Evolutionary conservation across 30 jellyfish, hydroid and myxozoan genomes (phyloP).

Genomic region (Haliclystus octoradiatus): DNA sequence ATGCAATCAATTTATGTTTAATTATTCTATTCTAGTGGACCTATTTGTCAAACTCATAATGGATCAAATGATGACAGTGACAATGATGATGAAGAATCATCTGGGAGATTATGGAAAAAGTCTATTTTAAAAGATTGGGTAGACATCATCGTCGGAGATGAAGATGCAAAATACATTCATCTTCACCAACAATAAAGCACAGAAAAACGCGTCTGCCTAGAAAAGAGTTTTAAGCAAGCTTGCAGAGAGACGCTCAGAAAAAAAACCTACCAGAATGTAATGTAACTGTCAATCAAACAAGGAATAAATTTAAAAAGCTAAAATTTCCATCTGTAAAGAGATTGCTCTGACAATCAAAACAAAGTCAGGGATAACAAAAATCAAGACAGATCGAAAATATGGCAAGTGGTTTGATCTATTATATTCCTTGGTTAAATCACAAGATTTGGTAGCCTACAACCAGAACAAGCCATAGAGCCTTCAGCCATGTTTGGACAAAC

Average conservation of each 20-base stretch:
- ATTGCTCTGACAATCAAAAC: constrained; percentile 40
- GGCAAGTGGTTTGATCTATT: constrained; percentile 23
- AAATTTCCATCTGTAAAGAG: constrained; percentile 24
- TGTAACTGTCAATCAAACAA: constrained; percentile 10
- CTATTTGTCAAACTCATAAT: no score
- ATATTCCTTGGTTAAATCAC: constrained; percentile 26
- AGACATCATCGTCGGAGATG: constrained; percentile 18
- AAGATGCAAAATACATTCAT: constrained; percentile 1
- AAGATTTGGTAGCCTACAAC: constrained; percentile 39
- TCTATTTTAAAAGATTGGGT: constrained; percentile 20
- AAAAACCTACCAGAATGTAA: not conserved
- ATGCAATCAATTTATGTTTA: no score
- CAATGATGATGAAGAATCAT: no score
- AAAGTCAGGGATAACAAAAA: constrained; percentile 17
- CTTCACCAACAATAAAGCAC: not conserved
- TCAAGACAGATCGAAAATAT: constrained; percentile 22
- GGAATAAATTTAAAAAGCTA: constrained; percentile 20
- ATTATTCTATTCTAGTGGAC: no score
- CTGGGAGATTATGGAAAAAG: no score
- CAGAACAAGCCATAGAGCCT: constrained; percentile 39
- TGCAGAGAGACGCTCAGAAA: constrained; percentile 1
- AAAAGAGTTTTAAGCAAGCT: constrained; percentile 3
- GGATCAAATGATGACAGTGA: no score
- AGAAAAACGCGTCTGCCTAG: constrained; percentile 6
- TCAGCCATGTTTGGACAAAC: no score